These are phyloP conservation scores for Idaea aversata DNA, from an alignment of 2,888 invertebrate genomes.

Conservation along the genomic window DNA sequence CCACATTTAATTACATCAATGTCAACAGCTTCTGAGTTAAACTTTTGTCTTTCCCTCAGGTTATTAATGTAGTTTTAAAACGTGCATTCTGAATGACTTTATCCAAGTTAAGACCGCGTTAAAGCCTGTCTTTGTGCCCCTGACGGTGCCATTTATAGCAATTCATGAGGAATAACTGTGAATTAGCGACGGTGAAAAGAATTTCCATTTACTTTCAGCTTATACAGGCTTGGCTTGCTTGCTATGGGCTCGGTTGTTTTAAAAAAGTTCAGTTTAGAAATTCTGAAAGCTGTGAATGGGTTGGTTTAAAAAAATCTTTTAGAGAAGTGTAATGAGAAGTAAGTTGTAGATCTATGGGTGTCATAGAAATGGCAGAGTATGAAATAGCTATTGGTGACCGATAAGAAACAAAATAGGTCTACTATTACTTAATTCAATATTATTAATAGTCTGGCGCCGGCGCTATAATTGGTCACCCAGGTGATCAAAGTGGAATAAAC, in stretches of 20 bases:
- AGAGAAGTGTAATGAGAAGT: background rate
- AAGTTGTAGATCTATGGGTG: slow-evolving; percentile 4
- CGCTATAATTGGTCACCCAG: too few relatives aligned
- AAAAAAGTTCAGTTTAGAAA: background rate
- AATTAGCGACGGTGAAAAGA: slow-evolving; percentile 19
- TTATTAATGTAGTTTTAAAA: slow-evolving; percentile 76
- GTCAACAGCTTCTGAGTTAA: slow-evolving; percentile 50
- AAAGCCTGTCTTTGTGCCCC: slow-evolving; percentile 62
- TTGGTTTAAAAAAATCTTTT: slow-evolving; percentile 2
- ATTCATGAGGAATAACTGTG: slow-evolving; percentile 42
- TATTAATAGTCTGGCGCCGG: too few relatives aligned
- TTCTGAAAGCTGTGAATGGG: slow-evolving; percentile 4
- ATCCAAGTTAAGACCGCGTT: slow-evolving; percentile 62
- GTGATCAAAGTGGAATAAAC: too few relatives aligned
- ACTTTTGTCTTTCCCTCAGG: slow-evolving; percentile 55
- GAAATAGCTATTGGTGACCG: slow-evolving; percentile 10
- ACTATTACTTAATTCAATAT: too few relatives aligned
- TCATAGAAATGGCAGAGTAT: background rate
- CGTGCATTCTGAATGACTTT: slow-evolving; percentile 66
- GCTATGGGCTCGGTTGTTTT: background rate
- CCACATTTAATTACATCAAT: background rate
- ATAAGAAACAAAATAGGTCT: background rate
- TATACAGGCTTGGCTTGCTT: slow-evolving; percentile 8
- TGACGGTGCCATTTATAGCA: slow-evolving; percentile 59
- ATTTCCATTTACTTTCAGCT: slow-evolving; percentile 14